phyloP scores from a whole-genome alignment of 2,113 vertebrate species.

The Carassius gibelio region DNA sequence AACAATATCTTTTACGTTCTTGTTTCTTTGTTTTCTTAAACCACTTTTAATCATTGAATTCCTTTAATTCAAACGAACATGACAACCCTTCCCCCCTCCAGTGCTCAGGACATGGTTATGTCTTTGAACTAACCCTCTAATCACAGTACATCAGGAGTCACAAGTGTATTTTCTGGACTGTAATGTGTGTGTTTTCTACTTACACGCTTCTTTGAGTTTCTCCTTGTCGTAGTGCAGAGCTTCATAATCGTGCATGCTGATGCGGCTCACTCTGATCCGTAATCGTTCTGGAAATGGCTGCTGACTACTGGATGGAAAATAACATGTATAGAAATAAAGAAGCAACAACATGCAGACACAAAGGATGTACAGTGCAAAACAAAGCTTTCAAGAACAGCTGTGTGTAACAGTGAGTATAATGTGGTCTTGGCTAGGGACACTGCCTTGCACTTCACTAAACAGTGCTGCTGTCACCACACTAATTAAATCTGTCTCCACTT shows the following conservation, averaged over 20 bases:
- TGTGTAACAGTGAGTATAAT: neutral
- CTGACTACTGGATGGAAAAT: conserved; percentile 76
- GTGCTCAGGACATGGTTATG: too few relatives aligned
- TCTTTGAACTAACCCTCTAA: too few relatives aligned
- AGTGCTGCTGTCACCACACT: neutral
- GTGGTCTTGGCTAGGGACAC: neutral
- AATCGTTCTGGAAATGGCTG: conserved; percentile 86
- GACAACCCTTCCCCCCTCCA: too few relatives aligned
- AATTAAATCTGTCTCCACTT: conserved; percentile 37
- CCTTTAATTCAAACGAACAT: too few relatives aligned
- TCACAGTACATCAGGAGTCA: too few relatives aligned
- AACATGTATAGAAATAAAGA: neutral
- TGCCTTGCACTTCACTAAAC: neutral
- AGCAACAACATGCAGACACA: neutral
- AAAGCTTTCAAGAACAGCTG: neutral
- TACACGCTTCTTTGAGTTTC: conserved; percentile 92
- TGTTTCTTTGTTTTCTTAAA: too few relatives aligned
- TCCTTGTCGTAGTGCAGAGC: conserved; percentile 94
- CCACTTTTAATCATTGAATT: too few relatives aligned
- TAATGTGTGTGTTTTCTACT: conserved; percentile 61
- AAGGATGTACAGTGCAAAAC: neutral
- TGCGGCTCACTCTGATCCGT: conserved; percentile 85
- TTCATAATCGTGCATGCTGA: conserved; percentile 92
- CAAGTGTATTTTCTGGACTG: neutral
- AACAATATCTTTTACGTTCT: too few relatives aligned